Evolutionary conservation across 2,113 vertebrate species (phyloP), one percentile per base, ranked within the genome.

Genomic region (Coturnix japonica): DNA sequence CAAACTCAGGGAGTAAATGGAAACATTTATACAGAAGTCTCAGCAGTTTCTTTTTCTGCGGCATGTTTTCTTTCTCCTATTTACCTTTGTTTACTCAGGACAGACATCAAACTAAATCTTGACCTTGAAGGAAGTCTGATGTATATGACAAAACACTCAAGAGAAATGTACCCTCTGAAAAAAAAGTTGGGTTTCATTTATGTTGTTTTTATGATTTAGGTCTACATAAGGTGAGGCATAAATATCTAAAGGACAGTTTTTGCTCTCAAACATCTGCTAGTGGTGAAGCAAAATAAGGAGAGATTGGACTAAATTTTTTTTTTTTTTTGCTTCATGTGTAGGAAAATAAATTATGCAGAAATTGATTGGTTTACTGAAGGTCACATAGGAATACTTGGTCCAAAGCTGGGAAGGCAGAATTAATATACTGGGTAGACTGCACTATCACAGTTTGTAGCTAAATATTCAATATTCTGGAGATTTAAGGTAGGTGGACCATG

Each of bases 31-130:
- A 77, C 10, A 81, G 70, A 90, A 56, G 6, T 46, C 66, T 78
- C 83, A 65, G 61, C 37, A 75, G 19, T 41, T 90, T 81, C 71
- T 81, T 43, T 23, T 71, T 71, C 74, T 31, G 47, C 18, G 49
- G 30, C 1, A 2, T 60, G 8, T 61, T 90, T 85, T 90, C 9
- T 64, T 30, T 89, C 83, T 87, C 47, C 13, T 26, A 41, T 89
- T 93, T 85, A 71, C 65, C 21, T 87, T 59, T 90, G 64, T 81
- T 85, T 90, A 51, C 54, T 82, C 13, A 77, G 59, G 67, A 67
- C 28, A 69, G 78, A 81, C 31, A 74, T 73, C 72, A 74, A 74
- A 92, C 57, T 81, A 67, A 81, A 63, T 70, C 28, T 71, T 85
- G 56, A 66, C 47, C 79, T 78, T 89, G 83, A 90, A 90, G 83